Percentiles rank a stretch among this genome's conserved stretches.
These are phyloP conservation scores for Larimichthys polyactis DNA, from an alignment of 2,113 vertebrate species.

Conservation along the genomic window DNA sequence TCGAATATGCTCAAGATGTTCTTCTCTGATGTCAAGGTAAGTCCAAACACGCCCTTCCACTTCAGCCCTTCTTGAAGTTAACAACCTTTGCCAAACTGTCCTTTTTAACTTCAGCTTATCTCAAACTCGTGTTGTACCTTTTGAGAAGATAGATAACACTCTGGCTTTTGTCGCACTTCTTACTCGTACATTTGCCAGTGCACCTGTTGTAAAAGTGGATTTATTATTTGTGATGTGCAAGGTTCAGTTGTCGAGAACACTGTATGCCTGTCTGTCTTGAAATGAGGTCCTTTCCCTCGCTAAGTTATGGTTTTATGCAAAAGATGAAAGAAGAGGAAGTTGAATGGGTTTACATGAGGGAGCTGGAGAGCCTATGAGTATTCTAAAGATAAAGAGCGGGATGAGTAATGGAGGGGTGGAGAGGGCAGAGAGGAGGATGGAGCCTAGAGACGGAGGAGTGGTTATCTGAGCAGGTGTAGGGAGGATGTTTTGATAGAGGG, in stretches of 20 bases:
- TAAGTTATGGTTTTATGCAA: slow-evolving; percentile 75
- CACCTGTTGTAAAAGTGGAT: slow-evolving; percentile 39
- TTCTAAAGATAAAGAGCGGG: slow-evolving; percentile 67
- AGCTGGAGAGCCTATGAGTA: slow-evolving; percentile 61
- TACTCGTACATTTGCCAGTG: neutral
- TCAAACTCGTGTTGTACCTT: neutral
- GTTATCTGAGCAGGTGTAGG: slow-evolving; percentile 75
- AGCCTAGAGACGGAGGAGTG: slow-evolving; percentile 70
- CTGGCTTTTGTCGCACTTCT: slow-evolving; percentile 79
- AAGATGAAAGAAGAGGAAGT: slow-evolving; percentile 76
- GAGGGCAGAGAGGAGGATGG: slow-evolving; percentile 68
- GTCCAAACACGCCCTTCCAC: slow-evolving; percentile 48
- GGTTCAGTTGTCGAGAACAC: slow-evolving; percentile 41
- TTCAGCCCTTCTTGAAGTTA: neutral
- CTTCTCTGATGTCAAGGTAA: slow-evolving; percentile 99
- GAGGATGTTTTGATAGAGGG: slow-evolving; percentile 57
- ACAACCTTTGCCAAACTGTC: neutral
- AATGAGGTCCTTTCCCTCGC: slow-evolving; percentile 32
- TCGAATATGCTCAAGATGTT: slow-evolving; percentile 99
- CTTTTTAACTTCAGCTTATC: neutral
- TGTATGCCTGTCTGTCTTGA: slow-evolving; percentile 37
- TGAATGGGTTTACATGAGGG: slow-evolving; percentile 60
- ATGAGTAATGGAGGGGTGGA: slow-evolving; percentile 70
- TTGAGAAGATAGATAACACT: neutral
- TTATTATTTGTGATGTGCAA: slow-evolving; percentile 28